These are phyloP conservation scores for Sphinx pinastri DNA, from an alignment of 2,888 invertebrate species.

Conservation along the genomic window DNA sequence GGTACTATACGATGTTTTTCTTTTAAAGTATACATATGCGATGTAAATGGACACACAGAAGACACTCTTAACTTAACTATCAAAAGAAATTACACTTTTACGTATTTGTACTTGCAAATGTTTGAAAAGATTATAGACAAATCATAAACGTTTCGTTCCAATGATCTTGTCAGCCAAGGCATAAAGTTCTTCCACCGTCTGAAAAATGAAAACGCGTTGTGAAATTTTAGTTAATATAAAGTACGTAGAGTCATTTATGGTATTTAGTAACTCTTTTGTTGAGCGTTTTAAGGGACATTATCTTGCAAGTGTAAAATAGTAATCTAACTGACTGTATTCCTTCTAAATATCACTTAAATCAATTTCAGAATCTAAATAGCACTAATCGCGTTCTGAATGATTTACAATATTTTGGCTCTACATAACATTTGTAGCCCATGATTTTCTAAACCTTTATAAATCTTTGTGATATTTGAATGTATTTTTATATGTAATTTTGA, in stretches of 20 bases:
- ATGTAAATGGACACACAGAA: slow-evolving; percentile 15
- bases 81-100: neutral
- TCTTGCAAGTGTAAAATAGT: no score
- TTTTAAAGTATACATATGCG: slow-evolving; percentile 29
- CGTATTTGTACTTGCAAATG: neutral
- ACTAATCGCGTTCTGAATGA: no score
- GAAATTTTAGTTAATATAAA: neutral
- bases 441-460: neutral
- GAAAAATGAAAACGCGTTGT: slow-evolving; percentile 51
- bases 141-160: slow-evolving; percentile 70
- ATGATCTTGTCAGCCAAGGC: slow-evolving; percentile 87
- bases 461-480: neutral
- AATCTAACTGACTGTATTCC: no score
- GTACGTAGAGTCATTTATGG: no score
- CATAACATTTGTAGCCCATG: neutral
- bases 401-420: neutral
- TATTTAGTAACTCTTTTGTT: no score
- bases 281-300: no score
- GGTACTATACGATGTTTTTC: slow-evolving; percentile 53
- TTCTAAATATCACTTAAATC: no score
- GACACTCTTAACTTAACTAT: slow-evolving; percentile 2
- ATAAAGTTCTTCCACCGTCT: slow-evolving; percentile 89
- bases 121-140: neutral
- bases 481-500: neutral
- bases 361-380: no score